phyloP scores from a whole-genome alignment of 2,113 vertebrate species.

The Spea bombifrons region DNA sequence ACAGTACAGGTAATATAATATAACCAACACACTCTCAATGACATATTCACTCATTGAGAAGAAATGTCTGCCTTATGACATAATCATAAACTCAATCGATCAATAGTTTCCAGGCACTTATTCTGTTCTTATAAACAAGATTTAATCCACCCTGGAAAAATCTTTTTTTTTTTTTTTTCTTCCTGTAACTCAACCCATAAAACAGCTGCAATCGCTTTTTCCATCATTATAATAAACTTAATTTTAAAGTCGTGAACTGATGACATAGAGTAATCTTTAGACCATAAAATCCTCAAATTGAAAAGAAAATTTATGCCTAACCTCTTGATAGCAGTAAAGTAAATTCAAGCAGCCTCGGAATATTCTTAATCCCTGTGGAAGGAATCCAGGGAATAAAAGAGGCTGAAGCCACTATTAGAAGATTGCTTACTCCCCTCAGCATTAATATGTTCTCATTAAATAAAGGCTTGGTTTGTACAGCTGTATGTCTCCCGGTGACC shows the following conservation, averaged over 20 bases:
- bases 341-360: conserved; percentile 29
- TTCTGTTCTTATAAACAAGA: conserved; percentile 23
- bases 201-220: conserved; percentile 36
- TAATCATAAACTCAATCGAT: conserved; percentile 10
- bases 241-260: conserved; percentile 49
- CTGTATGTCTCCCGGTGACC: conserved; percentile 16
- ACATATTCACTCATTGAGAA: conserved; percentile 37
- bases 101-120: conserved; percentile 7
- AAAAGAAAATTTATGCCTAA: conserved; percentile 56
- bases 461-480: conserved; percentile 20
- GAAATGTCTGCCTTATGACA: conserved; percentile 40
- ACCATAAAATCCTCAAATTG: conserved; percentile 57
- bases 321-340: conserved; percentile 45
- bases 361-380: neutral
- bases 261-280: conserved; percentile 49
- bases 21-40: too few species aligned
- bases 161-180: neutral
- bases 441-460: conserved; percentile 9
- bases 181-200: conserved; percentile 18
- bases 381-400: neutral
- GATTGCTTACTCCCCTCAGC: conserved; percentile 9
- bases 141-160: conserved; percentile 32
- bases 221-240: conserved; percentile 51
- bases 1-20: too few species aligned
- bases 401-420: neutral